A percentile compares a stretch with the other conserved stretches of the same genome.
Evolutionary conservation across 2,797 vertebrate genomes (phyloP).

Genomic region (Enteromius viviparus): DNA sequence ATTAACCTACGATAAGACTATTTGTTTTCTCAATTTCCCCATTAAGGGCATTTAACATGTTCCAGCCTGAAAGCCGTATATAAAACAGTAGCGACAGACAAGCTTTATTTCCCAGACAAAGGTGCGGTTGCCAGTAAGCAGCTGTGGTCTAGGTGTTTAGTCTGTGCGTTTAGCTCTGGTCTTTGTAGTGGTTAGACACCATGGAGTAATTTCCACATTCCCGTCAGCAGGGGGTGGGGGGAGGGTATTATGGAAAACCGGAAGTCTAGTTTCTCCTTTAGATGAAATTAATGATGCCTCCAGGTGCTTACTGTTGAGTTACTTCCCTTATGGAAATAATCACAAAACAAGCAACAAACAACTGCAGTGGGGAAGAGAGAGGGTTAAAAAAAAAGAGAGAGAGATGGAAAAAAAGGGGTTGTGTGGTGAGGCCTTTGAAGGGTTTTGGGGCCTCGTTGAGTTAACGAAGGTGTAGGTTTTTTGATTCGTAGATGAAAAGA

Average conservation of each 20-base stretch:
- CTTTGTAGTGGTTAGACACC: conserved; percentile 61
- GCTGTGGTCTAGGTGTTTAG: conserved; percentile 61
- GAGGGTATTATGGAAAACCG: conserved; percentile 56
- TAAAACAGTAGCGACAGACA: conserved; percentile 40
- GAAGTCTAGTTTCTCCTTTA: conserved; percentile 48
- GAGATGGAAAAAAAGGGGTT: conserved; percentile 36
- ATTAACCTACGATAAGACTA: conserved; percentile 42
- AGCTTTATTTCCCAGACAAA: conserved; percentile 55
- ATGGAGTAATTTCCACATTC: conserved; percentile 57
- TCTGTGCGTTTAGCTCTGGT: conserved; percentile 53
- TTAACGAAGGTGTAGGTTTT: background rate
- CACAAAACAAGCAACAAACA: conserved; percentile 50
- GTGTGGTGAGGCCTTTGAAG: conserved; percentile 15
- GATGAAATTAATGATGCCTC: conserved; percentile 58
- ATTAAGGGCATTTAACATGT: conserved; percentile 46
- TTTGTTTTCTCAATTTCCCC: conserved; percentile 42
- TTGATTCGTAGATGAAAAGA: background rate
- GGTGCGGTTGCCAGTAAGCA: conserved; percentile 60
- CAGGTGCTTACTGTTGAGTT: conserved; percentile 56
- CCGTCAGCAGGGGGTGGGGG: conserved; percentile 47
- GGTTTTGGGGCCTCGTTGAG: conserved; percentile 25
- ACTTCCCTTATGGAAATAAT: conserved; percentile 59
- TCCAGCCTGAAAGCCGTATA: conserved; percentile 40
- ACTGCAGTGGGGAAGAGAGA: conserved; percentile 1
- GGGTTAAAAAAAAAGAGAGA: conserved; percentile 26